These are phyloP conservation scores for Eurois occulta DNA, from an alignment of 2,888 invertebrate species.

Conservation along the genomic window DNA sequence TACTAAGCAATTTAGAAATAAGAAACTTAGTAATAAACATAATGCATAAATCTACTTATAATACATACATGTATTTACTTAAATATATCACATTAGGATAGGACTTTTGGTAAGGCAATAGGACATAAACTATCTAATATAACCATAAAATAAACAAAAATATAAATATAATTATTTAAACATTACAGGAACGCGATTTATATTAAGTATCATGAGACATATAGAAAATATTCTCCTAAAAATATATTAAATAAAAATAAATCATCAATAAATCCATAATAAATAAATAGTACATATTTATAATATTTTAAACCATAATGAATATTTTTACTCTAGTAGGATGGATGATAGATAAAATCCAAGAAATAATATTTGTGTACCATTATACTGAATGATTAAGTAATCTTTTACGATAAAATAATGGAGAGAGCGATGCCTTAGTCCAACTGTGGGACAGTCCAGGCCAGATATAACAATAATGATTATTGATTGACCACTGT, in stretches of 20 bases:
- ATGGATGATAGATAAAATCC: not conserved
- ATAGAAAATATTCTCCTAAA: not conserved
- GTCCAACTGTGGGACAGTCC: not conserved
- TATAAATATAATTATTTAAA: not conserved
- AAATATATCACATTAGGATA: not conserved
- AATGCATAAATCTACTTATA: not conserved
- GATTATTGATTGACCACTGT: no score
- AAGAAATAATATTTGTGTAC: not conserved
- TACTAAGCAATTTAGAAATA: not conserved
- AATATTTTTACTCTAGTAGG: not conserved
- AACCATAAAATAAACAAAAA: not conserved
- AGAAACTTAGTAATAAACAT: not conserved
- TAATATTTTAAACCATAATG: not conserved
- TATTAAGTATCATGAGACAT: not conserved
- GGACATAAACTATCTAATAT: not conserved
- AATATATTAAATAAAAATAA: not conserved
- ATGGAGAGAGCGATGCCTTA: not conserved
- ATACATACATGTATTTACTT: slow-evolving; percentile 12
- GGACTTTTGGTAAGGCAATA: not conserved
- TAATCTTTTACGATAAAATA: not conserved
- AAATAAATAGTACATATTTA: no score
- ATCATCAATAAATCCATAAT: no score
- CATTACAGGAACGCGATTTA: not conserved
- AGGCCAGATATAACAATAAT: not conserved
- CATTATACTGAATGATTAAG: not conserved